These are phyloP conservation scores for Porites lobata DNA, from an alignment of 92 coral and sea anemone species.

Conservation along the genomic window DNA sequence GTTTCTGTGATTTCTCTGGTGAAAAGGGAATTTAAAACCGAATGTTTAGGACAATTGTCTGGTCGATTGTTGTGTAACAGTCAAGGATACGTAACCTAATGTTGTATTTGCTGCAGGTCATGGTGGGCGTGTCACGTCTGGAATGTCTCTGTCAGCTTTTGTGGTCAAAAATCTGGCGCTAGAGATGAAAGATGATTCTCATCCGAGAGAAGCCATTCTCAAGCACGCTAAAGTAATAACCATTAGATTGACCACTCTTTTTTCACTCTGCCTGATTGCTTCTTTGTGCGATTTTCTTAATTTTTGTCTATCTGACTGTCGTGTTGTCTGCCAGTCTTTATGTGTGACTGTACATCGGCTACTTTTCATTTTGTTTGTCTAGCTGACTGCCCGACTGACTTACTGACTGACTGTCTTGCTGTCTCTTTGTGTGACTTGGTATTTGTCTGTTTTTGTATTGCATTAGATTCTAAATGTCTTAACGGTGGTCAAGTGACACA, in stretches of 20 bases:
- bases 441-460: neutral
- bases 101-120: constrained; percentile 65
- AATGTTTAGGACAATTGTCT: neutral
- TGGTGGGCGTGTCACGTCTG: constrained; percentile 97
- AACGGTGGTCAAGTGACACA: too few relatives aligned
- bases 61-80: neutral
- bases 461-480: too few relatives aligned
- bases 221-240: constrained; percentile 87
- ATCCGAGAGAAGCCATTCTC: constrained; percentile 98
- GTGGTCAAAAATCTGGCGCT: constrained; percentile 97
- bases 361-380: neutral
- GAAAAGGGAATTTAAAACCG: too few relatives aligned
- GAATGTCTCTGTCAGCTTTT: constrained; percentile 94
- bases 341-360: neutral
- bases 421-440: neutral
- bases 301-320: neutral
- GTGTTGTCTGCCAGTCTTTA: neutral
- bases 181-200: constrained; percentile 95
- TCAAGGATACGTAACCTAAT: neutral
- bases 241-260: too few relatives aligned
- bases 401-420: neutral
- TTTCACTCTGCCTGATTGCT: too few relatives aligned
- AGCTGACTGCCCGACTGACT: neutral
- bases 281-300: neutral
- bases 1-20: too few relatives aligned